Conservation (phyloP, 92 coral and sea anemone species). For the Isaurus tuberculatus region DNA sequence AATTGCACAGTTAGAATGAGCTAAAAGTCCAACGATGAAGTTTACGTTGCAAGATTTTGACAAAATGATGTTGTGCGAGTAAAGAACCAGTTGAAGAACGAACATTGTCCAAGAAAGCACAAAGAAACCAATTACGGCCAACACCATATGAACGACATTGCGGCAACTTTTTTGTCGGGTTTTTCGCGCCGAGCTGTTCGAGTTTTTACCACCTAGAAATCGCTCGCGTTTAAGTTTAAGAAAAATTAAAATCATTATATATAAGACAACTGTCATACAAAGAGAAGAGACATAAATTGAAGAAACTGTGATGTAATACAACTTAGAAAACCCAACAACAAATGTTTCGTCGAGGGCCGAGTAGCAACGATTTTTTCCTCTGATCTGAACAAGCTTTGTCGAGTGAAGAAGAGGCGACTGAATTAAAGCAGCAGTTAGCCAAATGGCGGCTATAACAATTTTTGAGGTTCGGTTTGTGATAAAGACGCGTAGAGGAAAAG, state of each 20-base stretch:
- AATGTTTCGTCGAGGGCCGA: constrained; percentile 35
- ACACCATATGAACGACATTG: constrained; percentile 36
- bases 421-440: constrained; percentile 6
- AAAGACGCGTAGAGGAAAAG: constrained; percentile 28
- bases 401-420: constrained; percentile 32
- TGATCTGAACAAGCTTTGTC: not conserved
- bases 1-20: constrained; percentile 37
- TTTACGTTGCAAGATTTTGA: constrained; percentile 37
- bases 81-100: constrained; percentile 30
- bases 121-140: constrained; percentile 39
- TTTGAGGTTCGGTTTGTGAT: constrained; percentile 32
- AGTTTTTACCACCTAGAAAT: constrained; percentile 13
- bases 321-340: constrained; percentile 15
- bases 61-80: constrained; percentile 26
- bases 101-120: constrained; percentile 38
- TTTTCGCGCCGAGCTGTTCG: not conserved
- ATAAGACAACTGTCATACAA: constrained; percentile 15
- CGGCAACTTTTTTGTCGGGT: constrained; percentile 27
- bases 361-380: not conserved
- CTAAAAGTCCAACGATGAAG: constrained; percentile 24
- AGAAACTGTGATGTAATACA: constrained; percentile 32
- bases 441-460: constrained; percentile 2
- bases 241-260: constrained; percentile 28
- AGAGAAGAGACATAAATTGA: constrained; percentile 28
- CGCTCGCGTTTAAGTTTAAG: constrained; percentile 30